These are phyloP conservation scores for Perdita meconis DNA, from an alignment of 2,888 invertebrate species.

Conservation along the genomic window DNA sequence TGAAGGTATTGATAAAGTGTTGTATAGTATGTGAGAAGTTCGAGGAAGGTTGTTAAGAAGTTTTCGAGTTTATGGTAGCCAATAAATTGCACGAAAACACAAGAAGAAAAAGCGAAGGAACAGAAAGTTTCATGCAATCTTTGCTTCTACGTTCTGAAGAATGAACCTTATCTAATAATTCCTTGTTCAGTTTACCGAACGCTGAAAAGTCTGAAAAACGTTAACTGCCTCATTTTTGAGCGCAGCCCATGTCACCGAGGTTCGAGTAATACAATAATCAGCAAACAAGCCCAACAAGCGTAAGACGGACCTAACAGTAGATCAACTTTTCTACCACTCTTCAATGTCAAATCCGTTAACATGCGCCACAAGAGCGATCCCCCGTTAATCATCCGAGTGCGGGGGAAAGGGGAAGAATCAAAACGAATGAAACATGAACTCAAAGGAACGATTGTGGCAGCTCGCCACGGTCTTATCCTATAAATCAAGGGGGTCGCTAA, in stretches of 20 bases:
- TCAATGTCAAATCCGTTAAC: not conserved
- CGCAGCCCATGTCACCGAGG: not conserved
- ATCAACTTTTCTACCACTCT: not conserved
- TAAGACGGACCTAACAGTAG: not conserved
- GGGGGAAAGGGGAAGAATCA: slow-evolving; percentile 3
- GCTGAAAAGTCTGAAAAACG: too few relatives aligned
- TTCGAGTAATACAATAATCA: not conserved
- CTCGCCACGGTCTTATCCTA: slow-evolving; percentile 17
- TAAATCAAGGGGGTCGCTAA: slow-evolving; percentile 62
- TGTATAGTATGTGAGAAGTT: too few relatives aligned
- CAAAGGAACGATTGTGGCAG: slow-evolving; percentile 20
- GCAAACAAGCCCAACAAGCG: not conserved
- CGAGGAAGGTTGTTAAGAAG: too few relatives aligned
- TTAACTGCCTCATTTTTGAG: too few relatives aligned
- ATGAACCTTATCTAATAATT: too few relatives aligned
- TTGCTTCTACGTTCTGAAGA: too few relatives aligned
- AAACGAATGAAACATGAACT: slow-evolving; percentile 16
- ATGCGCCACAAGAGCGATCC: not conserved
- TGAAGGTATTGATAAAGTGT: too few relatives aligned
- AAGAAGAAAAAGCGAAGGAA: too few relatives aligned
- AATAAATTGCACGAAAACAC: too few relatives aligned
- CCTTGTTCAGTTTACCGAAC: too few relatives aligned
- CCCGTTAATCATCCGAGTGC: slow-evolving; percentile 23
- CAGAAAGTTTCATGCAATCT: too few relatives aligned
- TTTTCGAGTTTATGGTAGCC: too few relatives aligned